Base-by-base conservation (phyloP, 2,113 vertebrate genomes). In the Chunga burmeisteri region DNA sequence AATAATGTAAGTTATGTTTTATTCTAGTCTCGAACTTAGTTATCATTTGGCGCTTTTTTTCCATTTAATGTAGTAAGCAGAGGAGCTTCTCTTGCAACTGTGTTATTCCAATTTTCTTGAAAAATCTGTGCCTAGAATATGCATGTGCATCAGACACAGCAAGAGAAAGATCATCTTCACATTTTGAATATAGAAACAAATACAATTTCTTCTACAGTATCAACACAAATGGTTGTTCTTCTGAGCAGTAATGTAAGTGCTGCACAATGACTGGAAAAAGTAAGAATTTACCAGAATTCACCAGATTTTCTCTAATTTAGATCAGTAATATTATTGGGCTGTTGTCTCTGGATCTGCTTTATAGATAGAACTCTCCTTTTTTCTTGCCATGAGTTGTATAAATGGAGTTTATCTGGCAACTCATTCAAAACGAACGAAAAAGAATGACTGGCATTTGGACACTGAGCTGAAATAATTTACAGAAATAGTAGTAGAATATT, bases 361-460 rank as follows among this genome's bases (percentile, higher is more conserved):
- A 86, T 53, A 63, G 40, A 68, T n/a, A 80, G 77, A 92, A 71
- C 27, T 93, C 26, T 59, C 34, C 11, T 34, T 83, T 58, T 82
- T 90, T 32, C 23, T 68, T 5, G 2, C 12, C 53, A 16, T 4
- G 7, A 50, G 34, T 67, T 92, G 88, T 16, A 4, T 58, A 95
- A 94, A 21, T 65, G 26, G 90, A 94, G 67, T 96, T 87, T 79
- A 53, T 36, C 61, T 96, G 61, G 30, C 53, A 46, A 47, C 49
- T 94, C 97, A 92, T 90, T 97, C 74, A 93, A 96, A 95, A 95
- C 90, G 72, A 94, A 87, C 55, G 55, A 53, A 36, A 67, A 63
- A 42, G 26, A 55, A 86, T 94, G 49, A 90, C 61, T 97, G 67
- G 46, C 70, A 94, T 81, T 90, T 82, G 84, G 65, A 65, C 72